Evolutionary conservation across 2,888 invertebrate species (phyloP), one percentile per base, ranked within the genome.

Genomic region (Drosophila conformis): DNA sequence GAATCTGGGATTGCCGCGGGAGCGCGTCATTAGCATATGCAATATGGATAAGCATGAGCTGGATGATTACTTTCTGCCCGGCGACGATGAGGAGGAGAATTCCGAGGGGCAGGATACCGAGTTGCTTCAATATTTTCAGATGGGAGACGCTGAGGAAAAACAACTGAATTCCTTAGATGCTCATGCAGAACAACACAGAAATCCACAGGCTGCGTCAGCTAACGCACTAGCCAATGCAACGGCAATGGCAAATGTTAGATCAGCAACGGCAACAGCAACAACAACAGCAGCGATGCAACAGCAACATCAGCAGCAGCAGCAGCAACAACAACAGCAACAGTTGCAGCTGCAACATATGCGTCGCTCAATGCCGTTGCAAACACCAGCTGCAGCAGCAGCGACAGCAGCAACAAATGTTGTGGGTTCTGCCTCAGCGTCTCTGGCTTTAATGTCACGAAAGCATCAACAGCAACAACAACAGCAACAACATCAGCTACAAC

Each of bases 21-120:
- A 96, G 91, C 94, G 96, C 57, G 95, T 96, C 35, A 95, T 96
- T 83, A 96, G 96, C 92, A 95, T 97, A 83, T 96, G 96, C 90
- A 96, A 96, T 83, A 95, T 97, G 90, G 96, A 96, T 91, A 96
- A 96, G 85, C 96, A 97, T 92, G 96, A 96, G 75, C 93, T 97
- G 76, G 97, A 97, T 92, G 97, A 97, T 93, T 97, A 97, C 92
- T 92, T 91, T 77, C 94, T 97, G 79, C 91, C 89, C 54, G 88
- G 82, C 53, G 89, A 87, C 51, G 90, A 89, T 21, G 84, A 83
- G 53, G 96, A 96, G 75, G 95, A 95, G 80, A 96, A 95, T 92
- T 95, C 95, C 51, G 96, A 97, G 91, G 96, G 96, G 89, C 96
- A 96, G 90, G 97, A 97, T 92, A 97, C 97, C 91, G 97, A 97